phyloP scores from a whole-genome alignment of 2,888 invertebrate species.

The Oscheius onirici region DNA sequence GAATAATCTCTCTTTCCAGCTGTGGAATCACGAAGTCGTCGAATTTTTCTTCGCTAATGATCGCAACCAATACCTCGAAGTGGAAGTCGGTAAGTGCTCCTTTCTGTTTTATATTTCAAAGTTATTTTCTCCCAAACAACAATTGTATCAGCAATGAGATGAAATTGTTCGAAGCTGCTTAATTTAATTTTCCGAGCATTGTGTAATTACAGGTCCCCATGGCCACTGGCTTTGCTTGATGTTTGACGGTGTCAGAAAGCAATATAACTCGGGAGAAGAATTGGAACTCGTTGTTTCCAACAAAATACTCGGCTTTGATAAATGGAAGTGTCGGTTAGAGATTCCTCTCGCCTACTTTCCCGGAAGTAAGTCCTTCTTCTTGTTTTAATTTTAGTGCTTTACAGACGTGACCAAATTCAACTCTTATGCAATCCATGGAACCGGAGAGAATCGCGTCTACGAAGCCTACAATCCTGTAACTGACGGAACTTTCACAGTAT shows the following conservation, averaged over 20 bases:
- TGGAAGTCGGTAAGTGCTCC: conserved; percentile 72
- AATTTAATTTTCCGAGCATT: no score
- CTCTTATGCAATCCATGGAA: conserved; percentile 76
- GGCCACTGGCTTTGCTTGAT: conserved; percentile 73
- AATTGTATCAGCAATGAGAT: no score
- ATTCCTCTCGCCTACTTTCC: conserved; percentile 75
- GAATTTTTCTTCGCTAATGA: conserved; percentile 76
- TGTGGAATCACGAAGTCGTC: conserved; percentile 73
- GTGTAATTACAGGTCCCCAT: conserved; percentile 72
- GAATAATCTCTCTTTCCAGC: conserved; percentile 48
- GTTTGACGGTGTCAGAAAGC: conserved; percentile 73
- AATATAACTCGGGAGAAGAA: conserved; percentile 73
- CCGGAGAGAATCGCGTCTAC: conserved; percentile 72
- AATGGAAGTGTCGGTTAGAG: conserved; percentile 73
- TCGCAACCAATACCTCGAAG: conserved; percentile 74
- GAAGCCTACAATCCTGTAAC: conserved; percentile 74
- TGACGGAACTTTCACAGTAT: conserved; percentile 60
- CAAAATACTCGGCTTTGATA: conserved; percentile 58
- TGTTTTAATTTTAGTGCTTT: background rate
- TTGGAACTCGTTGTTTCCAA: conserved; percentile 66
- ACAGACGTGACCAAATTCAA: conserved; percentile 74
- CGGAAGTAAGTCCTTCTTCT: conserved; percentile 45
- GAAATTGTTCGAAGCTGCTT: no score
- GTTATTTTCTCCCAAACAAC: no score
- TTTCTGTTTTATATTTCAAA: no score